Evolutionary conservation across 2,797 vertebrate species (phyloP).

Genomic region (Pangasius larnaudii): DNA sequence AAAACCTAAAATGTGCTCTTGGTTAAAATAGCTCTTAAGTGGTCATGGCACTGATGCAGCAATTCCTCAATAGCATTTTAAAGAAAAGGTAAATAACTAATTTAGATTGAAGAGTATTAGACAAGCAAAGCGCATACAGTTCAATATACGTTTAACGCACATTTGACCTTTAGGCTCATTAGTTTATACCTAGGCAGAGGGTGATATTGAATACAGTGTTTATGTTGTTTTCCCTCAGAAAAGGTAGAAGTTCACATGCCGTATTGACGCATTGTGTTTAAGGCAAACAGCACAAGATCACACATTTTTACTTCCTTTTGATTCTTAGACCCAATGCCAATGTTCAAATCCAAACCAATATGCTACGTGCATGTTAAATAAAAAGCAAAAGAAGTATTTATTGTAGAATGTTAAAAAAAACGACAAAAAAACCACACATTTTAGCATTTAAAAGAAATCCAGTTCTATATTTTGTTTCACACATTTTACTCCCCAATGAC

Average conservation of each 20-base stretch:
- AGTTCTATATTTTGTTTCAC: constrained; percentile 41
- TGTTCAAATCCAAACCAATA: neutral
- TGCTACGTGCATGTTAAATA: neutral
- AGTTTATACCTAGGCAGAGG: neutral
- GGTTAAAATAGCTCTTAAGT: neutral
- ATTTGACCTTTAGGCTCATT: neutral
- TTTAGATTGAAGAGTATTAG: neutral
- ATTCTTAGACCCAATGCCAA: neutral
- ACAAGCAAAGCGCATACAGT: neutral
- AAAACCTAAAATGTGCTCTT: neutral
- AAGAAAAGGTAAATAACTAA: neutral
- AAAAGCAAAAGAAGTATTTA: neutral
- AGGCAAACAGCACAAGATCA: neutral
- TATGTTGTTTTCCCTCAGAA: neutral
- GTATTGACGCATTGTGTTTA: neutral
- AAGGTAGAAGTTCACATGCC: neutral
- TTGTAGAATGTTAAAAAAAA: neutral
- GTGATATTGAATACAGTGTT: neutral
- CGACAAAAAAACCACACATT: neutral
- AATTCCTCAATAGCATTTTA: neutral
- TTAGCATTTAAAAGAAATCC: constrained; percentile 39
- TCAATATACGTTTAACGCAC: neutral
- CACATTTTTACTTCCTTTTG: neutral
- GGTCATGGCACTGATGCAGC: neutral
- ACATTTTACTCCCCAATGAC: neutral